A percentile compares a stretch with the other conserved stretches of the same genome.
phyloP scores from a whole-genome alignment of 2,888 invertebrate species.

The Villa cingulata region DNA sequence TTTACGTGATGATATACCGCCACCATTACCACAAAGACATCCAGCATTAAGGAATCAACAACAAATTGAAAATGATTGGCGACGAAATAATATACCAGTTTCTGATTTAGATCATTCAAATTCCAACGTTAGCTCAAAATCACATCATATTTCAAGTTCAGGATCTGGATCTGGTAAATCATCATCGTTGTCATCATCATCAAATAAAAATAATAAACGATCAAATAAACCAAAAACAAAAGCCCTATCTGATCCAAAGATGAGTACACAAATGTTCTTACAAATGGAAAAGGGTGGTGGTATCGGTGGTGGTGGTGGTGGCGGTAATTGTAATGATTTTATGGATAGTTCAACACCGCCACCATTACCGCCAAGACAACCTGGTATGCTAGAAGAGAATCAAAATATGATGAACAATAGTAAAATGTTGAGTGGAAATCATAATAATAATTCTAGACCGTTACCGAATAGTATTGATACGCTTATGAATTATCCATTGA shows the following conservation, averaged over 20 bases:
- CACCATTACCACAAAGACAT: slow-evolving; percentile 43
- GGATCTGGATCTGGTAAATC: not conserved
- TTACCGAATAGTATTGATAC: slow-evolving; percentile 34
- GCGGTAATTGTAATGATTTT: slow-evolving; percentile 20
- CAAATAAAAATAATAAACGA: slow-evolving; percentile 17
- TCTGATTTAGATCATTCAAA: slow-evolving; percentile 32
- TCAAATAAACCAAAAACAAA: slow-evolving; percentile 34
- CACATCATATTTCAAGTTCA: not conserved
- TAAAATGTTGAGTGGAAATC: slow-evolving; percentile 11
- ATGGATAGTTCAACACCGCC: slow-evolving; percentile 38
- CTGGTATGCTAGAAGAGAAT: slow-evolving; percentile 35
- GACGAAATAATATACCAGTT: slow-evolving; percentile 21
- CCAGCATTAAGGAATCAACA: slow-evolving; percentile 18
- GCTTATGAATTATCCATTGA: slow-evolving; percentile 33
- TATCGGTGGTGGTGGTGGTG: slow-evolving; percentile 12
- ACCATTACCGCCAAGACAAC: slow-evolving; percentile 46
- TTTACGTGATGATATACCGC: slow-evolving; percentile 31
- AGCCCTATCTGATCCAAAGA: slow-evolving; percentile 36
- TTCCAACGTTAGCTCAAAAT: slow-evolving; percentile 1
- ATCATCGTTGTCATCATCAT: not conserved
- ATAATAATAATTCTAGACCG: slow-evolving; percentile 18
- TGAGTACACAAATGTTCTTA: slow-evolving; percentile 36
- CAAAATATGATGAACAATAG: slow-evolving; percentile 15
- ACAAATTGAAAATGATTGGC: slow-evolving; percentile 15
- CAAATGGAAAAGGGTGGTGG: slow-evolving; percentile 30